These are phyloP conservation scores for Peromyscus polionotus DNA, from an alignment of 2,113 vertebrate species.

Conservation along the genomic window DNA sequence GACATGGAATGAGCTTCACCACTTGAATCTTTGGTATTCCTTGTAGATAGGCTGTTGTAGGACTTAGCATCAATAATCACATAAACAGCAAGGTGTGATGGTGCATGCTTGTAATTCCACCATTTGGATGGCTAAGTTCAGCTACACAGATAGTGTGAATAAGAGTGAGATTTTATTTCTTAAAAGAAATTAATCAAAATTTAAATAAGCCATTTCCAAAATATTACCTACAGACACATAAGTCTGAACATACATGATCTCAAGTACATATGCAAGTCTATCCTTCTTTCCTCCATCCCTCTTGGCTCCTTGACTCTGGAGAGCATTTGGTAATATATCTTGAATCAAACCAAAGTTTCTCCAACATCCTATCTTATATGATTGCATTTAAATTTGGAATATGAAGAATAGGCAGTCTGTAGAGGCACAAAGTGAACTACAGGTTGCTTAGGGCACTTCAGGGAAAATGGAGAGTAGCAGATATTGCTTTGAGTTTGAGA, in stretches of 20 bases:
- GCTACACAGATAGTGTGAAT: not conserved
- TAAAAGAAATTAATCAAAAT: not conserved
- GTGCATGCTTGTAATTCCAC: not conserved
- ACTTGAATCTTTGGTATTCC: not conserved
- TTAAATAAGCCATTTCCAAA: not conserved
- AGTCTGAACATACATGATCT: not conserved
- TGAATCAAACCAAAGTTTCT: not conserved
- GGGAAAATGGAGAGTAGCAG: not conserved
- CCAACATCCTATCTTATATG: not conserved
- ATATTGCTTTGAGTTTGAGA: not conserved
- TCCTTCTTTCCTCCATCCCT: not conserved
- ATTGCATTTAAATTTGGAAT: not conserved
- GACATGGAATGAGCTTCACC: not conserved
- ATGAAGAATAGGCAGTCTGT: not conserved
- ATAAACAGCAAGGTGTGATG: not conserved
- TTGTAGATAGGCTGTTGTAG: not conserved
- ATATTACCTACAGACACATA: not conserved
- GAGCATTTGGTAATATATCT: not conserved
- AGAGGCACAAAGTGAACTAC: not conserved
- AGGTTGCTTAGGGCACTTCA: not conserved
- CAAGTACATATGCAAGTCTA: not conserved
- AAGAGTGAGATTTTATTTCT: not conserved
- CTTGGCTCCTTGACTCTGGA: not conserved
- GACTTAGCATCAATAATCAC: not conserved
- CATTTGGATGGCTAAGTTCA: not conserved